These are phyloP conservation scores for Drosophila suboccidentalis DNA, from an alignment of 2,888 invertebrate species.

Conservation along the genomic window DNA sequence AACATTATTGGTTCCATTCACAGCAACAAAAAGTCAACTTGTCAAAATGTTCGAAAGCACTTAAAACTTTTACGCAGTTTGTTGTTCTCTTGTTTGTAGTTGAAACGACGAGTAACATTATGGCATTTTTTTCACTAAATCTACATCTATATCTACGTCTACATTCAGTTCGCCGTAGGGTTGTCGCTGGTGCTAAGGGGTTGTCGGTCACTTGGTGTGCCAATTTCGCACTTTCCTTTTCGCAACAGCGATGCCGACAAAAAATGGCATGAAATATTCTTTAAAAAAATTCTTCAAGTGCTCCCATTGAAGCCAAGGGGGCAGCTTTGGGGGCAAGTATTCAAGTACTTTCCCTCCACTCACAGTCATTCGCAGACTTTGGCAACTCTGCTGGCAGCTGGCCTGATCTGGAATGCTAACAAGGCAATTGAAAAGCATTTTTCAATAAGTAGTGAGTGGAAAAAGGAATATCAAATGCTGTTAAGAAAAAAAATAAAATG, in stretches of 20 bases:
- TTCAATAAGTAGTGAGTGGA: conserved; percentile 56
- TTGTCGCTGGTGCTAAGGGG: conserved; percentile 13
- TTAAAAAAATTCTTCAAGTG: conserved; percentile 38
- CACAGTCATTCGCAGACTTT: conserved; percentile 39
- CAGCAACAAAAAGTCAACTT: conserved; percentile 73
- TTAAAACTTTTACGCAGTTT: conserved; percentile 73
- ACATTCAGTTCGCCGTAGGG: conserved; percentile 9
- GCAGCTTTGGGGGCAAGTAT: conserved; percentile 16
- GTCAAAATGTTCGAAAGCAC: conserved; percentile 78
- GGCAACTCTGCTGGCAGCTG: conserved; percentile 52
- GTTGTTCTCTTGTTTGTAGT: conserved; percentile 62
- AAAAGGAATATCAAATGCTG: conserved; percentile 32
- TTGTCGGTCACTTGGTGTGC: conserved; percentile 41
- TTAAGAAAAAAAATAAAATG: background rate
- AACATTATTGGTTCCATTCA: conserved; percentile 71
- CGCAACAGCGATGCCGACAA: conserved; percentile 15
- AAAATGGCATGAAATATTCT: conserved; percentile 45
- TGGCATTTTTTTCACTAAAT: conserved; percentile 69
- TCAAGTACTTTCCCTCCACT: conserved; percentile 35
- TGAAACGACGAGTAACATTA: conserved; percentile 50
- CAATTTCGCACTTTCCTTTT: conserved; percentile 71
- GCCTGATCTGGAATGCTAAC: conserved; percentile 47
- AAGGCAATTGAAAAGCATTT: conserved; percentile 69
- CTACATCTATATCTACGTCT: conserved; percentile 31
- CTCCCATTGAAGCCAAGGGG: conserved; percentile 35